These are phyloP conservation scores for Lagopus muta DNA, from an alignment of 2,113 vertebrate genomes.

Conservation along the genomic window DNA sequence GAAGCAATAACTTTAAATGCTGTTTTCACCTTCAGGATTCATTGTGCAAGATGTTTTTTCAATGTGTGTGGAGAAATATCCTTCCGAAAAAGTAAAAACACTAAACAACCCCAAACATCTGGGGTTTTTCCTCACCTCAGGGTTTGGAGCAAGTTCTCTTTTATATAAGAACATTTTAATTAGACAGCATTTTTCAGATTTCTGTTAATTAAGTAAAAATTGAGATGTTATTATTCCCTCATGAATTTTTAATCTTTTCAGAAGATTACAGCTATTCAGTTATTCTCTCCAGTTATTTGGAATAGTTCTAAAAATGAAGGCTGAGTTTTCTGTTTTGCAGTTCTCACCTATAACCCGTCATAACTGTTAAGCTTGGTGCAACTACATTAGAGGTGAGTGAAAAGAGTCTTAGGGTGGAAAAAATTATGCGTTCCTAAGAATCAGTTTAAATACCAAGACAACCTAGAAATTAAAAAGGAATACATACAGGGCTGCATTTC, in stretches of 20 bases:
- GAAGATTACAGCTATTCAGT: background rate
- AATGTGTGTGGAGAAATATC: background rate
- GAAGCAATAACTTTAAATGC: background rate
- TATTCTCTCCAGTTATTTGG: background rate
- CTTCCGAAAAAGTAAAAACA: background rate
- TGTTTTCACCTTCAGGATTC: background rate
- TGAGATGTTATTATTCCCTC: background rate
- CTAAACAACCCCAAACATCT: background rate
- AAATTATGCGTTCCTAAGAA: background rate
- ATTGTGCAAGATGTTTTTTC: background rate
- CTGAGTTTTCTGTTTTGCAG: background rate
- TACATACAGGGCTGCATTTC: background rate
- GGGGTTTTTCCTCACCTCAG: background rate
- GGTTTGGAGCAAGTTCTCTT: background rate
- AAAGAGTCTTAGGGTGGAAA: background rate
- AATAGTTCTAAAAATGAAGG: background rate
- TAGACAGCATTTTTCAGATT: background rate
- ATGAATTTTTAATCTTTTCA: constrained; percentile 8
- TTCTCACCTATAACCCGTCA: background rate
- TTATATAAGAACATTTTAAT: constrained; percentile 31
- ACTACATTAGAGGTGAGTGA: background rate
- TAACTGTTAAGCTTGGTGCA: background rate
- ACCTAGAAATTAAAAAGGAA: background rate
- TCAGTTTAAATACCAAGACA: background rate
- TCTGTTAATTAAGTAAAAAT: constrained; percentile 26